phyloP scores from a whole-genome alignment of 2,797 vertebrate species.

The Anguilla megastoma region DNA sequence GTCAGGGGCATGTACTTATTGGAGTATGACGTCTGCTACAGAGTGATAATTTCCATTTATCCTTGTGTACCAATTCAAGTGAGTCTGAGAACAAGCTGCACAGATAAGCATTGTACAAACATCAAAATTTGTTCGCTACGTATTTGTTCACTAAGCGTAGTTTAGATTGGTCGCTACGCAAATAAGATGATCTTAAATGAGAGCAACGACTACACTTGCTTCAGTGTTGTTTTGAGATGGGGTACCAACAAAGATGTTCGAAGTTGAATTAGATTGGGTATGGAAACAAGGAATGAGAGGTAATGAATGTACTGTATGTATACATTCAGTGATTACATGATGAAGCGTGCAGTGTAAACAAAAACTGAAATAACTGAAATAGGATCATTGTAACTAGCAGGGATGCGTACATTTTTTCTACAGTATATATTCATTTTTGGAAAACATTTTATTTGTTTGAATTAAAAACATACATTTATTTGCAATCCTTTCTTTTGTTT shows the following conservation, averaged over 20 bases:
- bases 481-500: neutral
- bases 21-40: neutral
- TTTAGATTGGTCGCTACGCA: conserved; percentile 5
- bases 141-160: conserved; percentile 1
- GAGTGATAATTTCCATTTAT: conserved; percentile 17
- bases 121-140: conserved; percentile 19
- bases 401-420: neutral
- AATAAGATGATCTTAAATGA: conserved; percentile 12
- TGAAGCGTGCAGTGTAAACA: neutral
- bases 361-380: neutral
- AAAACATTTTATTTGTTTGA: neutral
- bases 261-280: neutral
- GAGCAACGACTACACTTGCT: conserved; percentile 13
- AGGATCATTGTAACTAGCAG: neutral
- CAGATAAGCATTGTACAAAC: conserved; percentile 27
- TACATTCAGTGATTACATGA: no score
- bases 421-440: neutral
- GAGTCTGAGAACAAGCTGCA: conserved; percentile 8
- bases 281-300: neutral
- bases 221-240: neutral
- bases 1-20: conserved; percentile 16
- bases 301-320: neutral
- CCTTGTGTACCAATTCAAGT: neutral
- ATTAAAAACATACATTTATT: neutral
- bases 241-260: neutral